A percentile compares a stretch with the other conserved stretches of the same genome.
These are phyloP conservation scores for Calliphora vomitoria DNA, from an alignment of 2,888 invertebrate genomes.

Conservation along the genomic window DNA sequence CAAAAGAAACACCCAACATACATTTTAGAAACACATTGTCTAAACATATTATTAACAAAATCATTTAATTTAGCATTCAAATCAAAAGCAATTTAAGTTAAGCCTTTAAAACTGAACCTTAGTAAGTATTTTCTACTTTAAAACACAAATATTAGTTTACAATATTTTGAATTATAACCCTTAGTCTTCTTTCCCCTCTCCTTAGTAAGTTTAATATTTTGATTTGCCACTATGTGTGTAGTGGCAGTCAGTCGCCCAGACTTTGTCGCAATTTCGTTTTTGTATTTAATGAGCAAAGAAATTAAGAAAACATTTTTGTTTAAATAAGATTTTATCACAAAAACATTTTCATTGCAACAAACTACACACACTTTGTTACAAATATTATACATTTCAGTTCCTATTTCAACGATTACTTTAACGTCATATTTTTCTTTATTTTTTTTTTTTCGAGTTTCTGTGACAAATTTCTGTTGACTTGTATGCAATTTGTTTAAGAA, in stretches of 20 bases:
- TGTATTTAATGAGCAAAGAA: constrained; percentile 76
- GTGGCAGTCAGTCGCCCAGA: constrained; percentile 55
- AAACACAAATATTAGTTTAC: too few species aligned
- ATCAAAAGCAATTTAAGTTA: too few species aligned
- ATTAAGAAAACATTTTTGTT: constrained; percentile 75
- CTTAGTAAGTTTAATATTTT: constrained; percentile 7
- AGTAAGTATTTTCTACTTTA: too few species aligned
- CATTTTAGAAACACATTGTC: too few species aligned
- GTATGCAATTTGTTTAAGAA: constrained; percentile 74
- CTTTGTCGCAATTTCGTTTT: constrained; percentile 61
- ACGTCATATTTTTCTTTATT: constrained; percentile 57
- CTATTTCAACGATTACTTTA: constrained; percentile 59
- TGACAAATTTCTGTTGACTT: constrained; percentile 77
- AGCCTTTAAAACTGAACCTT: too few species aligned
- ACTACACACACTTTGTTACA: constrained; percentile 11
- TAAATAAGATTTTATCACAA: constrained; percentile 76
- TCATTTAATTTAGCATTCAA: too few species aligned
- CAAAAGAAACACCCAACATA: too few species aligned
- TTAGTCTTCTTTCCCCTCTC: constrained; percentile 33
- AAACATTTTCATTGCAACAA: constrained; percentile 45
- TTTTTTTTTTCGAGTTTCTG: constrained; percentile 41
- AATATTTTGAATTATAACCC: too few species aligned
- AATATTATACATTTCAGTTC: constrained; percentile 59
- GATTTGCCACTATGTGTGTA: constrained; percentile 30
- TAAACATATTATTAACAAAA: too few species aligned